Base-by-base conservation (phyloP, 2,113 vertebrate species). In the Platysteira castanea region DNA sequence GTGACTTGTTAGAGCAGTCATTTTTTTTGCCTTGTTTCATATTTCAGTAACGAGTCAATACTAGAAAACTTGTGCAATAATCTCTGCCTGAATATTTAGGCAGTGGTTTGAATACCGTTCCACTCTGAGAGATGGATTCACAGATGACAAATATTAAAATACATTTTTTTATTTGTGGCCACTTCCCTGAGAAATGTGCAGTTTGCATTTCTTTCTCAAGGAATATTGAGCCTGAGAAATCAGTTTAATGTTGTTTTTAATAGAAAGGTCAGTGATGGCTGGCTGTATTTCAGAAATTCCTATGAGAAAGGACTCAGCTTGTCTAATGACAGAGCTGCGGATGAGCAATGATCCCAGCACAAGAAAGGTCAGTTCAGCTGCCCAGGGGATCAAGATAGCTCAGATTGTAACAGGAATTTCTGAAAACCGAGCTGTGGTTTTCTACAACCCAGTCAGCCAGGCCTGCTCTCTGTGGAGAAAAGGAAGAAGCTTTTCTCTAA, bases 251-350 rank as follows among this genome's bases (percentile, higher is more conserved):
- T 89, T 60, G 41, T 90, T 97, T 96, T 96, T 94, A 95, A 81
- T 90, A 95, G 93, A 96, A 94, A 93, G 87, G 87, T 97, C 95
- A 95, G 64, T 77, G 79, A 86, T 81, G 54, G 54, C 87, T 96
- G 95, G 90, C 89, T 88, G 30, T 63, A 74, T 80, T 93, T 94
- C 96, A 96, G 82, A 80, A 94, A 94, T 93, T 95, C 82, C 85
- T 91, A 5, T 93, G 79, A 74, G 93, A 90, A 95, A 93, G 54
- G 35, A 83, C n/a, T 61, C 47, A 74, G 47, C 49, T 90, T 87
- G 67, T 80, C 69, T 93, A 76, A 80, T 3, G 1, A 82, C 87
- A 77, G 90, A 86, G 47, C 75, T 90, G 71, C 63, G 59, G 78
- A 95, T 73, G 76, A 95, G 87, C 90, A 80, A 73, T 39, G 70